phyloP scores from a whole-genome alignment of 2,797 vertebrate species.

The Diplodus puntazzo region DNA sequence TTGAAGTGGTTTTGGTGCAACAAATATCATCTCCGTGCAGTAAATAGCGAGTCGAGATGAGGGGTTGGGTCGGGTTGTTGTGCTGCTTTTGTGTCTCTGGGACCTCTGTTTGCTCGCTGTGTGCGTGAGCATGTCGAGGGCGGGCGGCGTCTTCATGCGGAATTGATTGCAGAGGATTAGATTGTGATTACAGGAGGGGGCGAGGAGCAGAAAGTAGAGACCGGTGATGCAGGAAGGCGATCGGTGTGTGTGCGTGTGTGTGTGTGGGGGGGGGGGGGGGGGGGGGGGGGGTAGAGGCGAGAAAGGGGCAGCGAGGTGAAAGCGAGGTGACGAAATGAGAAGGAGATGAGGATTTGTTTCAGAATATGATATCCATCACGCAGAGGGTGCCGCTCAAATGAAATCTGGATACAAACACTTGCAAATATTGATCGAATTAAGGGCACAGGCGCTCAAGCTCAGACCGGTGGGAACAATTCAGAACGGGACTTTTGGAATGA shows the following conservation, averaged over 20 bases:
- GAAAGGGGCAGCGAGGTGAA: conserved; percentile 30
- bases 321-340: conserved; percentile 12
- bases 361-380: conserved; percentile 36
- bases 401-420: background rate
- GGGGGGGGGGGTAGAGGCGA: conserved; percentile 6
- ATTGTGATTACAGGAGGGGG: conserved; percentile 58
- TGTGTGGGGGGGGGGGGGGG: too few species aligned
- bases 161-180: conserved; percentile 70
- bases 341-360: conserved; percentile 11
- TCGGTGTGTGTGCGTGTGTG: too few species aligned
- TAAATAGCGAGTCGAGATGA: conserved; percentile 17
- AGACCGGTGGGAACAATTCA: conserved; percentile 51
- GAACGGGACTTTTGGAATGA: conserved; percentile 48
- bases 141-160: conserved; percentile 40
- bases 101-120: conserved; percentile 39
- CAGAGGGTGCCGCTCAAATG: background rate
- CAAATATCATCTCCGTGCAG: background rate
- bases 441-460: conserved; percentile 5
- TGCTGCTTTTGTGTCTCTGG: conserved; percentile 26
- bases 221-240: conserved; percentile 32
- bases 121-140: conserved; percentile 8
- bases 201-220: conserved; percentile 24
- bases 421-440: background rate
- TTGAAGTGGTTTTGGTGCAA: conserved; percentile 19
- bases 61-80: conserved; percentile 2